phyloP scores from a whole-genome alignment of 2,888 invertebrate species.

The Sepioteuthis lessoniana region DNA sequence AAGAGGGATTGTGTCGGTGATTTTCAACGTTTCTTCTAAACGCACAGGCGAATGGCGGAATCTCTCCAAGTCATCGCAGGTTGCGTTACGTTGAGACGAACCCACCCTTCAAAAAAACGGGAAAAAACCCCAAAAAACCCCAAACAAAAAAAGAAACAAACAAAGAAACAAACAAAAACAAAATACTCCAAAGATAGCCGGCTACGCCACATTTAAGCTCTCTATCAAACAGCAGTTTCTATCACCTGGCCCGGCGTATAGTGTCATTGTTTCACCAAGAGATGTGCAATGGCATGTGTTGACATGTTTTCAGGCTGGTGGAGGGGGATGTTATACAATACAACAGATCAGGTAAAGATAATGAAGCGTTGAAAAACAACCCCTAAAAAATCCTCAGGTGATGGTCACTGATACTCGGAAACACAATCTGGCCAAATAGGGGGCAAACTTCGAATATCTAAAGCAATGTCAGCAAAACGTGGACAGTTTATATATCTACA shows the following conservation, averaged over 20 bases:
- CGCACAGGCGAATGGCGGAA: no score
- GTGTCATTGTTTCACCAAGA: neutral
- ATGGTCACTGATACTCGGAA: neutral
- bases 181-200: neutral
- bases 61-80: neutral
- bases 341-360: neutral
- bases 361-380: neutral
- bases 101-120: no score
- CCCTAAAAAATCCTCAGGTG: neutral
- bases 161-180: neutral
- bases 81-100: no score
- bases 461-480: neutral
- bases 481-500: no score
- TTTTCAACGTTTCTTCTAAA: neutral
- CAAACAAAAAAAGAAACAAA: no score
- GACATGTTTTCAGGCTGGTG: neutral
- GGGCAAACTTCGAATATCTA: neutral
- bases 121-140: no score
- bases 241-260: neutral
- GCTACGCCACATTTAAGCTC: neutral
- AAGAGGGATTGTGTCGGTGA: neutral
- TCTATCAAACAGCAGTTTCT: neutral
- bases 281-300: neutral
- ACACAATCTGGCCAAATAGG: neutral
- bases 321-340: neutral